phyloP scores from a whole-genome alignment of 2,797 vertebrate genomes.

The Liparis tanakae region DNA sequence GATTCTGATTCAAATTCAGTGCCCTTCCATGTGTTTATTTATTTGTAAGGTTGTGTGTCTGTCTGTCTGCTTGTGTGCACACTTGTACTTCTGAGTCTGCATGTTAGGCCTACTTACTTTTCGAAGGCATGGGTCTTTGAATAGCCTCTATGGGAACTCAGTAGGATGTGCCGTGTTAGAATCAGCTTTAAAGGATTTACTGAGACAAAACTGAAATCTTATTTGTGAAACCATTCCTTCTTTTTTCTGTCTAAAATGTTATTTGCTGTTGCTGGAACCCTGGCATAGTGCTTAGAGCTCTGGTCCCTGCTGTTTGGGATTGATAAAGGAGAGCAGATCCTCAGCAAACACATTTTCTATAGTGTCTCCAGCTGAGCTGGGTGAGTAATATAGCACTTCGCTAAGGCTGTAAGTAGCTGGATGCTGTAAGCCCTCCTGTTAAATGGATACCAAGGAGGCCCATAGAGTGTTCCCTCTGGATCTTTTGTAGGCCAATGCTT shows the following conservation, averaged over 20 bases:
- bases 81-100: conserved; percentile 43
- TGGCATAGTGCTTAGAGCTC: conserved; percentile 72
- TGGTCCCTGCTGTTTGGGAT: conserved; percentile 79
- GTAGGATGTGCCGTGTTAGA: conserved; percentile 65
- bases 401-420: conserved; percentile 72
- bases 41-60: neutral
- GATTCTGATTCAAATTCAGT: conserved; percentile 20
- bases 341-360: conserved; percentile 79
- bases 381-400: conserved; percentile 79
- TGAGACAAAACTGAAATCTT: conserved; percentile 78
- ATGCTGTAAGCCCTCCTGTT: conserved; percentile 74
- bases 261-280: conserved; percentile 69
- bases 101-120: conserved; percentile 44
- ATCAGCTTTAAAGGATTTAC: conserved; percentile 77
- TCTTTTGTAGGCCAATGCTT: conserved; percentile 69
- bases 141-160: conserved; percentile 61
- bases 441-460: conserved; percentile 72
- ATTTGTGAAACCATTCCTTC: conserved; percentile 73
- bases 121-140: conserved; percentile 53
- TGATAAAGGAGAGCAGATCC: conserved; percentile 81
- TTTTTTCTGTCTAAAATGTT: conserved; percentile 66
- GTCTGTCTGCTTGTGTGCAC: conserved; percentile 13
- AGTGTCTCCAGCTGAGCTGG: conserved; percentile 76
- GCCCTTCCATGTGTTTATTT: conserved; percentile 18
- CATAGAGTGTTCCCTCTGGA: conserved; percentile 67